Evolutionary conservation across 2,888 invertebrate genomes (phyloP).

Genomic region (Caenorhabditis parvicauda): DNA sequence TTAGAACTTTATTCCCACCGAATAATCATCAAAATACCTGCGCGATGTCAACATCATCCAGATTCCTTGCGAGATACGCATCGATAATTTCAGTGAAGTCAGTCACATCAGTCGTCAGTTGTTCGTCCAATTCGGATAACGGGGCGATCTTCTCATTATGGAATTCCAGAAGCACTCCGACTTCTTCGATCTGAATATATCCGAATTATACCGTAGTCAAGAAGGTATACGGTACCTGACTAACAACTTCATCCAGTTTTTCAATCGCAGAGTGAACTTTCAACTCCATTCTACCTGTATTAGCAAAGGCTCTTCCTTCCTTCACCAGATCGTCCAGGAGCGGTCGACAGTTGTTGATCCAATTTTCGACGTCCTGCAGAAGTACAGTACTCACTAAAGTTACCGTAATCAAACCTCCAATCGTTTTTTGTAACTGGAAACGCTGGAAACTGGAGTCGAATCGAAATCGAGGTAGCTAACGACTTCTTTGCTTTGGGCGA

Average conservation of each 20-base stretch:
- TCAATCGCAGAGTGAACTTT: constrained; percentile 50
- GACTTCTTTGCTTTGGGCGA: constrained; percentile 21
- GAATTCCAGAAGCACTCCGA: constrained; percentile 21
- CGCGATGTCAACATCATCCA: constrained; percentile 19
- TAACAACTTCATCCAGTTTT: constrained; percentile 46
- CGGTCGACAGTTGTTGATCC: constrained; percentile 23
- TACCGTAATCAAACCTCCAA: constrained; percentile 18
- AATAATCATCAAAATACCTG: too few species aligned
- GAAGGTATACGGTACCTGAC: constrained; percentile 11
- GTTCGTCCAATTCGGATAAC: constrained; percentile 22
- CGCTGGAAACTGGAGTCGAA: constrained; percentile 29
- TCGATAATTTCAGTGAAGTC: constrained; percentile 17
- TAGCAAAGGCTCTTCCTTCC: constrained; percentile 49
- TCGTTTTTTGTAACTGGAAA: constrained; percentile 26
- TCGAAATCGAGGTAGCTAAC: constrained; percentile 41
- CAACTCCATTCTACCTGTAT: constrained; percentile 54
- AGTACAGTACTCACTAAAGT: not conserved
- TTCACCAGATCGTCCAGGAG: constrained; percentile 45
- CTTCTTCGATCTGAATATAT: constrained; percentile 18
- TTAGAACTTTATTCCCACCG: too few species aligned
- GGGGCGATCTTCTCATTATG: constrained; percentile 21
- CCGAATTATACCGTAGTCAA: too few species aligned
- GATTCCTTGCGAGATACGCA: constrained; percentile 20
- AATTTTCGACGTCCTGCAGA: constrained; percentile 20
- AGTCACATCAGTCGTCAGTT: constrained; percentile 10